A percentile compares a stretch with the other conserved stretches of the same genome.
phyloP scores from a whole-genome alignment of 2,888 invertebrate species.

The Drosophila cognata region DNA sequence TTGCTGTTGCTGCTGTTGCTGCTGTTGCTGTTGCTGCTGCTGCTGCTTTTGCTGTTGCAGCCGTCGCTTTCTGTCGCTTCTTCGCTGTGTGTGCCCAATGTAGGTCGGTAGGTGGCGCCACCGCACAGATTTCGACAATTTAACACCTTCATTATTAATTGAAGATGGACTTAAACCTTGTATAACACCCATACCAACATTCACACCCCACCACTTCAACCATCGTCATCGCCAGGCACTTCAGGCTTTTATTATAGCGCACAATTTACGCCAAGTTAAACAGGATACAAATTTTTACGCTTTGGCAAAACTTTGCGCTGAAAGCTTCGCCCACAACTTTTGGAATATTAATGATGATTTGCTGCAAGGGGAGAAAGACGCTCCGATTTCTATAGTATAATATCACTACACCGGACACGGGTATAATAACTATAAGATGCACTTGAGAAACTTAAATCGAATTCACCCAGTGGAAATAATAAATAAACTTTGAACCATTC shows the following conservation, averaged over 20 bases:
- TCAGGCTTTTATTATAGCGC: conserved; percentile 59
- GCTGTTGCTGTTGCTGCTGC: conserved; percentile 14
- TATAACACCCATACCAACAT: conserved; percentile 11
- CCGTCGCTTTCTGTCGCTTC: conserved; percentile 12
- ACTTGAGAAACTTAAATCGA: neutral
- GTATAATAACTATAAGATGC: conserved; percentile 18
- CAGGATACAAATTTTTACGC: conserved; percentile 52
- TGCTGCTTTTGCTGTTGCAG: conserved; percentile 19
- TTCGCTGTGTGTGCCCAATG: conserved; percentile 27
- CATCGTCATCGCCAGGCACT: conserved; percentile 22
- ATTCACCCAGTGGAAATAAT: neutral
- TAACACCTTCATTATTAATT: conserved; percentile 83
- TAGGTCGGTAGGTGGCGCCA: conserved; percentile 70
- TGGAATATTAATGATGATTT: conserved; percentile 77
- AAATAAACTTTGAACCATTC: neutral
- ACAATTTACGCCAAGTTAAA: conserved; percentile 65
- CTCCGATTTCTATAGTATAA: conserved; percentile 18
- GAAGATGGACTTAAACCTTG: conserved; percentile 67
- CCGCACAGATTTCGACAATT: conserved; percentile 77
- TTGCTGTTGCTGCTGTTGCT: conserved; percentile 11
- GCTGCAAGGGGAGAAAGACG: conserved; percentile 36
- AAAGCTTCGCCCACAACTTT: conserved; percentile 75
- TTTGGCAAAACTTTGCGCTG: conserved; percentile 60
- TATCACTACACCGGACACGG: neutral
- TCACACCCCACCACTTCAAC: neutral